These are phyloP conservation scores for Mylabris sibirica DNA, from an alignment of 2,888 invertebrate species.

Conservation along the genomic window DNA sequence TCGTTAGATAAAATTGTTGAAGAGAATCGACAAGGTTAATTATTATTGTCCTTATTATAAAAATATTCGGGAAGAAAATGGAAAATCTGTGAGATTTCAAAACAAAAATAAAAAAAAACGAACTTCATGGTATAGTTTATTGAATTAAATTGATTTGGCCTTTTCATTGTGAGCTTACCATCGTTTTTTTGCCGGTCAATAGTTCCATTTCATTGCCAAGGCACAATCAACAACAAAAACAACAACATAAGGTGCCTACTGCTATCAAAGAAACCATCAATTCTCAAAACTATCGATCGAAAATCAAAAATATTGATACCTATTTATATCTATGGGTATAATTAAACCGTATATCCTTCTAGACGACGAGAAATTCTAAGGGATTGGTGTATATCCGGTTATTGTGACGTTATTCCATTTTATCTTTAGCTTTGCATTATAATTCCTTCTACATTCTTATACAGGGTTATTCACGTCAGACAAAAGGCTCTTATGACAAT, in stretches of 20 bases:
- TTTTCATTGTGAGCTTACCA: background rate
- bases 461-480: too few relatives aligned
- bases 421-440: background rate
- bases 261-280: background rate
- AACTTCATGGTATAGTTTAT: too few relatives aligned
- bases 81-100: too few relatives aligned
- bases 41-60: slow-evolving; percentile 49
- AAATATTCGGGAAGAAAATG: too few relatives aligned
- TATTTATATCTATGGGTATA: too few relatives aligned
- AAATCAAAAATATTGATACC: too few relatives aligned
- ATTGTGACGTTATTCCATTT: background rate
- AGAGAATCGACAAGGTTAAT: slow-evolving; percentile 47
- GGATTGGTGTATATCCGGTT: slow-evolving; percentile 2
- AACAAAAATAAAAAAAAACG: too few relatives aligned
- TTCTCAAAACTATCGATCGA: background rate
- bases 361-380: background rate
- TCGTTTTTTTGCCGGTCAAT: background rate
- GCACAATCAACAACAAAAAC: background rate
- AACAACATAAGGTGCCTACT: background rate
- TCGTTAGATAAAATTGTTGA: slow-evolving; percentile 43
- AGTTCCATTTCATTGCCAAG: slow-evolving; percentile 3
- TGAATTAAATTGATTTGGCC: slow-evolving; percentile 17
- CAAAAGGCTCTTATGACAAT: too few relatives aligned
- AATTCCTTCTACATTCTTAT: too few relatives aligned
- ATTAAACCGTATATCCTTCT: background rate